Conservation (phyloP, 2,888 invertebrate genomes). For the Cotesia congregata region DNA sequence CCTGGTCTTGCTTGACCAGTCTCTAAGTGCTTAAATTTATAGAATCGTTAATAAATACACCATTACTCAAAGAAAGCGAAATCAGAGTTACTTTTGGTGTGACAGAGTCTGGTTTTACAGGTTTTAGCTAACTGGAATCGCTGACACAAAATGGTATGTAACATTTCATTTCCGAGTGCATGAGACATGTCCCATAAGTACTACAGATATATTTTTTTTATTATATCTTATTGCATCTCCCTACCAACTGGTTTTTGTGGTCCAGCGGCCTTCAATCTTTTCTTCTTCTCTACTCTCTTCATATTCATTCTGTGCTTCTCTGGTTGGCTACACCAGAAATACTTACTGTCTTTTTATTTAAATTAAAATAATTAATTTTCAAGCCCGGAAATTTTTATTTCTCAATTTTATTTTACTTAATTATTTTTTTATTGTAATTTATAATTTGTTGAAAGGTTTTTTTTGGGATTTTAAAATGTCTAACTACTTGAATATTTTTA, state of each 20-base stretch:
- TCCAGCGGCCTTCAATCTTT: not conserved
- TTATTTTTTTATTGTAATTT: no score
- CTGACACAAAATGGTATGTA: not conserved
- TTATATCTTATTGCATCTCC: not conserved
- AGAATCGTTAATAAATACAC: not conserved
- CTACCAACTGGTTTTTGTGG: not conserved
- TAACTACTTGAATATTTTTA: no score
- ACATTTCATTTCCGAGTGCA: not conserved
- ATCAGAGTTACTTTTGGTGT: not conserved
- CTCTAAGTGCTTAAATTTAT: not conserved
- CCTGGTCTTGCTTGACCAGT: not conserved
- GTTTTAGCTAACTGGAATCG: not conserved
- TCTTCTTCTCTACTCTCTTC: no score
- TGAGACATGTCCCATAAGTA: no score
- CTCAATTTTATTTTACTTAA: no score
- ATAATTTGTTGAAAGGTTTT: no score
- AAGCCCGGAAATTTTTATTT: no score
- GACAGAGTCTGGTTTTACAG: not conserved
- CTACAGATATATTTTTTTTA: not conserved
- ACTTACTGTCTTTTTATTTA: no score
- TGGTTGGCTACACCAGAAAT: no score
- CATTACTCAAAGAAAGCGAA: not conserved
- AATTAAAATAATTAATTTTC: no score
- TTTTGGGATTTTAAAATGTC: no score
- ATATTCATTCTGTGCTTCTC: no score